A percentile compares a stretch with the other conserved stretches of the same genome.
phyloP scores from a whole-genome alignment of 2,888 invertebrate genomes.

The Sphecodes monilicornis region DNA sequence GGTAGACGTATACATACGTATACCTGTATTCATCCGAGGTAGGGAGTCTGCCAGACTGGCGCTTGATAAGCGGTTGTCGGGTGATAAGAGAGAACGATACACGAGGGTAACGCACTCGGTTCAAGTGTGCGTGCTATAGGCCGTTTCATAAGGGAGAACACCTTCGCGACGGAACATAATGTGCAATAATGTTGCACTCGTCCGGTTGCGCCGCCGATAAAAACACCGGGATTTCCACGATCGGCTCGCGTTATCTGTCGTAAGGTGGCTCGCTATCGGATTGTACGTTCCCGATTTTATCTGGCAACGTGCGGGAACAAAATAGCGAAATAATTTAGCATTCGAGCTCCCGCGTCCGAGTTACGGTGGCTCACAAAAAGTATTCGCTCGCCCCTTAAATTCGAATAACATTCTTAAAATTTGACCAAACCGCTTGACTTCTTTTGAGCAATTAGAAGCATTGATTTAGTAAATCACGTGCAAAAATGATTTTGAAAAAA shows the following conservation, averaged over 20 bases:
- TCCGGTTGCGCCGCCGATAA: slow-evolving; percentile 49
- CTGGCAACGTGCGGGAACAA: slow-evolving; percentile 15
- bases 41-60: slow-evolving; percentile 73
- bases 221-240: slow-evolving; percentile 56
- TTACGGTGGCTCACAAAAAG: no score
- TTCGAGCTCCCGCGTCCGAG: not conserved
- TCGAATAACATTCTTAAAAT: no score
- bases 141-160: slow-evolving; percentile 49
- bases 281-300: slow-evolving; percentile 24
- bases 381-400: no score
- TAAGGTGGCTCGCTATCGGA: slow-evolving; percentile 36
- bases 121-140: slow-evolving; percentile 44
- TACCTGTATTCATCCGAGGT: slow-evolving; percentile 74
- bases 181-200: slow-evolving; percentile 32
- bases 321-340: slow-evolving; percentile 15
- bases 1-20: slow-evolving; percentile 58
- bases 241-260: slow-evolving; percentile 33
- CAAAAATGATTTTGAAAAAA: no score
- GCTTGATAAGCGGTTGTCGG: slow-evolving; percentile 77
- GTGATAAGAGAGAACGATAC: slow-evolving; percentile 73
- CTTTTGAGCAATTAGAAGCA: no score
- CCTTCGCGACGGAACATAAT: slow-evolving; percentile 33
- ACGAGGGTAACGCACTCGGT: slow-evolving; percentile 76
- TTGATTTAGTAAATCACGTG: no score
- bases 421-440: no score